Base-by-base conservation (phyloP, 2,113 vertebrate species). In the Pogonocichla stellata region DNA sequence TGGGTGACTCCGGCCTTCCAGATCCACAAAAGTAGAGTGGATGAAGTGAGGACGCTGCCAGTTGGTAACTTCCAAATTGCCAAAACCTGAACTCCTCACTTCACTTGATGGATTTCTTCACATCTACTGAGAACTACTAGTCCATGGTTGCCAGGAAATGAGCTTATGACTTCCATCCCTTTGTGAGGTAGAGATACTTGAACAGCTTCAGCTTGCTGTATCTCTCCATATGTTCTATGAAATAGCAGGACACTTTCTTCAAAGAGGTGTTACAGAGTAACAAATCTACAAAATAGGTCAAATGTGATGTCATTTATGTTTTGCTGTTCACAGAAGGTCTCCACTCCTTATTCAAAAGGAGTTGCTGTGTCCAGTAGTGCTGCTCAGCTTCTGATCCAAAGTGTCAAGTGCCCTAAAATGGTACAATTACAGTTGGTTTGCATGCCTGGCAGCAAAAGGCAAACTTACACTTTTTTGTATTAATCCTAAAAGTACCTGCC, bases 1-100 rank as follows among this genome's bases (percentile, higher is more conserved):
- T 99, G 99, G 99, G 98, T 99, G 86, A 99, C 98, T 0, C 99
- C 99, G 0, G 98, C 99, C 75, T 99, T 99, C 97, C 99, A 99
- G 97, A 98, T 99, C 78, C 99, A 99, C 91, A 98, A 98, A 92
- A 99, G 98, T 48, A 96, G 99, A 80, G 98, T 99, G 97, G 99
- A 99, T 66, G 98, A 99, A 96, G 98, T 98, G 83, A 98, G 98
- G 93, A 92, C 25, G 0, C 84, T 99, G 65, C 96, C 91, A 5
- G 24, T 87, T 31, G 85, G 93, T 36, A 97, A 95, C 72, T 87
- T 97, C 60, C 95, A 90, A 14, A 20, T 71, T 74, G 77, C 84
- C 58, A 92, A 78, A 87, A 85, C 86, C 15, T 96, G 97, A 97
- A 42, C 25, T 84, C 2, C 0, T 8, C 1, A 0, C 36, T 60